Percentiles rank a stretch among this genome's conserved stretches.
Evolutionary conservation across 2,888 invertebrate species (phyloP).

Genomic region (Pseudococcus jackbeardsleyi): DNA sequence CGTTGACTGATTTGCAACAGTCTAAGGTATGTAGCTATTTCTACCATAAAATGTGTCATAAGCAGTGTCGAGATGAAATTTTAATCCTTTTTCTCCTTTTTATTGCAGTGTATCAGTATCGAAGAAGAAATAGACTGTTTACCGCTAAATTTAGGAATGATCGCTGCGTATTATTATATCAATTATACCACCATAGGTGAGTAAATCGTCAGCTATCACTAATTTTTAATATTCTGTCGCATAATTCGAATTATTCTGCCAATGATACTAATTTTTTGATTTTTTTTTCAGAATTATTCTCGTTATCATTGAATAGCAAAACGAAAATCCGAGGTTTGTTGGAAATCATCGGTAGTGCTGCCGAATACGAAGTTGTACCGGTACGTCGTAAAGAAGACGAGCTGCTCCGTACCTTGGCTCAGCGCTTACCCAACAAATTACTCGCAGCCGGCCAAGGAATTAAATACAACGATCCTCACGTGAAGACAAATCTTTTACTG

Average conservation of each 20-base stretch:
- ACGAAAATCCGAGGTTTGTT: conserved; percentile 97
- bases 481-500: conserved; percentile 94
- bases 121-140: conserved; percentile 98
- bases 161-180: conserved; percentile 99
- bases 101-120: conserved; percentile 84
- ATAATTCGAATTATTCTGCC: too few species aligned
- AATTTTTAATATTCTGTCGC: too few species aligned
- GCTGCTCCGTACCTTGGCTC: conserved; percentile 79
- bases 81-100: not conserved
- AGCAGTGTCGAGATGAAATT: not conserved
- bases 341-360: conserved; percentile 98
- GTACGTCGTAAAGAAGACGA: conserved; percentile 96
- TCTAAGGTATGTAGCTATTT: conserved; percentile 76
- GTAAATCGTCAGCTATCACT: conserved; percentile 65
- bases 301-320: conserved; percentile 94
- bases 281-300: conserved; percentile 89
- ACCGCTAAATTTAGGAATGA: conserved; percentile 99
- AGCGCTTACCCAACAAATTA: conserved; percentile 77
- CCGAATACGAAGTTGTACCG: conserved; percentile 94
- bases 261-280: too few species aligned
- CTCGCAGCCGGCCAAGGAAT: conserved; percentile 73
- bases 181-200: conserved; percentile 98
- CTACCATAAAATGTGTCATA: not conserved
- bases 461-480: conserved; percentile 95
- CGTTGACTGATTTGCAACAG: conserved; percentile 92